Evolutionary conservation across 2,113 vertebrate genomes (phyloP).

Genomic region (Zapus hudsonius): DNA sequence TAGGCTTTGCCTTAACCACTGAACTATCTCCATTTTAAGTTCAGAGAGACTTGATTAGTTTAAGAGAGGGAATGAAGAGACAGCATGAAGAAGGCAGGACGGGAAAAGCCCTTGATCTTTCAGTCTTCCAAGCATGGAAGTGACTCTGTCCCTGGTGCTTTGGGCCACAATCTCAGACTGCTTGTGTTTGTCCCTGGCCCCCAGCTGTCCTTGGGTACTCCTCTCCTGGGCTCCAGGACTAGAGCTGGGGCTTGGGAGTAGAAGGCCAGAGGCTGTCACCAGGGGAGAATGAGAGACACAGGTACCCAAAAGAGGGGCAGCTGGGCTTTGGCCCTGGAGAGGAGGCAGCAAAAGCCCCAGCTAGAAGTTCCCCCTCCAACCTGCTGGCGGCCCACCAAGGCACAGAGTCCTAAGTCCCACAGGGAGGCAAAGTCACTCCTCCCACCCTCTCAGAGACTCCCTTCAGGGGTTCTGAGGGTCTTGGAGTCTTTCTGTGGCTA

Average conservation of each 20-base stretch:
- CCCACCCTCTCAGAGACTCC: slow-evolving; percentile 47
- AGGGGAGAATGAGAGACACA: background rate
- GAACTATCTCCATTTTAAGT: too few relatives aligned
- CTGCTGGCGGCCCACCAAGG: background rate
- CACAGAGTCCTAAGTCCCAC: background rate
- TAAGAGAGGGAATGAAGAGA: too few relatives aligned
- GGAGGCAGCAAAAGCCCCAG: background rate
- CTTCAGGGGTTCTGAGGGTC: slow-evolving; percentile 63
- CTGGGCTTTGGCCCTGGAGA: background rate
- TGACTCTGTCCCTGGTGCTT: background rate
- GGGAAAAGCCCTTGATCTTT: too few relatives aligned
- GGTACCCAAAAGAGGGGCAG: background rate
- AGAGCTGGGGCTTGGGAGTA: background rate
- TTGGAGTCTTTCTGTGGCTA: background rate
- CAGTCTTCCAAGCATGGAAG: too few relatives aligned
- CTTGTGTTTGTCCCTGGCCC: background rate
- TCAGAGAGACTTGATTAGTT: too few relatives aligned
- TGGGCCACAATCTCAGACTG: background rate
- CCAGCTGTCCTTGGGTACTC: background rate
- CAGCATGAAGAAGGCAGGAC: too few relatives aligned
- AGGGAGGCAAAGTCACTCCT: background rate
- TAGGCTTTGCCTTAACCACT: too few relatives aligned
- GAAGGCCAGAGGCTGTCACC: slow-evolving; percentile 17
- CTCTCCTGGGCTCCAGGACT: background rate
- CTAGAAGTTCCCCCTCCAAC: background rate